Evolutionary conservation across 2,888 invertebrate genomes (phyloP).

Genomic region (Seira ritae): DNA sequence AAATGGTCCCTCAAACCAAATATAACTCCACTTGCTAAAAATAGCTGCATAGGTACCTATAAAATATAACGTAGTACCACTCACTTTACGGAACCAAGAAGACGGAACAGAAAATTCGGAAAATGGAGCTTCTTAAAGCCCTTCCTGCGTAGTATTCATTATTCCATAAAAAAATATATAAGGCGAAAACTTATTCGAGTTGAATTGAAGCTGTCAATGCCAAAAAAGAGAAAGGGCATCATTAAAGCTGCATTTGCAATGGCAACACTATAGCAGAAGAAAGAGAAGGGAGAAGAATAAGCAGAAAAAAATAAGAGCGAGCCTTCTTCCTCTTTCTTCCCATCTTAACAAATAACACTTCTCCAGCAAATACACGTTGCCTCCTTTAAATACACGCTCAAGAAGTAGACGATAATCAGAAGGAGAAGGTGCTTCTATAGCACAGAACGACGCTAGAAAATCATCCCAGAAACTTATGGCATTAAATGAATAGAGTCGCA

Average conservation of each 20-base stretch:
- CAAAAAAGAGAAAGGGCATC: slow-evolving; percentile 30
- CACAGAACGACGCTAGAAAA: neutral
- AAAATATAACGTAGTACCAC: no score
- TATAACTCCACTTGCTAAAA: neutral
- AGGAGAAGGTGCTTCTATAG: neutral
- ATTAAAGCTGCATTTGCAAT: slow-evolving; percentile 31
- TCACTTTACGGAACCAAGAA: neutral
- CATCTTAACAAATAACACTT: neutral
- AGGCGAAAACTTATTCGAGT: slow-evolving; percentile 32
- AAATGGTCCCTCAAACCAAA: neutral
- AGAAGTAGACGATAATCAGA: no score
- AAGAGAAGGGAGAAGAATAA: neutral
- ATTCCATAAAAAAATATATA: slow-evolving; percentile 21
- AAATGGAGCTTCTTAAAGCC: slow-evolving; percentile 29
- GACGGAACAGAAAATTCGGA: neutral
- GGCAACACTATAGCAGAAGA: neutral
- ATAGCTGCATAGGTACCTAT: neutral
- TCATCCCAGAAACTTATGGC: neutral
- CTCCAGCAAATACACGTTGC: no score
- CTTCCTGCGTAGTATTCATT: slow-evolving; percentile 32
- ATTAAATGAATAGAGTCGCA: neutral
- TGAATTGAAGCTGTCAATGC: slow-evolving; percentile 26
- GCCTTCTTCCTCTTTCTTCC: no score
- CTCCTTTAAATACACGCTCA: no score
- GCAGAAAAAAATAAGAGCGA: slow-evolving; percentile 22